Evolutionary conservation across 2,888 invertebrate species (phyloP).

Genomic region (Amphipyra berbera): DNA sequence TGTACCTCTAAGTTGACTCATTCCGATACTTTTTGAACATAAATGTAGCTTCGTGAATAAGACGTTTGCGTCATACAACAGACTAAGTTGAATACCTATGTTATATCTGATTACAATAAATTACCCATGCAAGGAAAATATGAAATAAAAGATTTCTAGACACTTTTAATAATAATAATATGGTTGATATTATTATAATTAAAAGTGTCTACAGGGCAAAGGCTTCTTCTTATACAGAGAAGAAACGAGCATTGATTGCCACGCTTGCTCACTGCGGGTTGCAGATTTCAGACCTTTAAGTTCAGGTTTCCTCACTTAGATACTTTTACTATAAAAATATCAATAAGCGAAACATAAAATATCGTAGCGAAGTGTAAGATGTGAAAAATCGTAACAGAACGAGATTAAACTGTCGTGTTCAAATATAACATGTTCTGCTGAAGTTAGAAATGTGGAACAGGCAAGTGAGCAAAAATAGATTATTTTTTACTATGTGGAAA

Average conservation of each 20-base stretch:
- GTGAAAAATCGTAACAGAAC: constrained; percentile 43
- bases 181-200: too few relatives aligned
- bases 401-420: constrained; percentile 51
- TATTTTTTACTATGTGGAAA: neutral
- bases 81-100: neutral
- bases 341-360: constrained; percentile 25
- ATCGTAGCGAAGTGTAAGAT: constrained; percentile 26
- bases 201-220: neutral
- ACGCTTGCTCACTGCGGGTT: too few relatives aligned
- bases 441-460: constrained; percentile 30
- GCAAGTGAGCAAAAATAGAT: constrained; percentile 22
- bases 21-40: constrained; percentile 45
- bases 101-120: neutral
- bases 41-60: constrained; percentile 28
- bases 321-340: constrained; percentile 3
- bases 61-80: constrained; percentile 21
- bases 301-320: too few relatives aligned
- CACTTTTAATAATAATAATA: too few relatives aligned
- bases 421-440: constrained; percentile 43
- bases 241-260: too few relatives aligned
- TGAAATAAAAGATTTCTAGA: neutral
- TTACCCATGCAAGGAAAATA: neutral
- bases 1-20: constrained; percentile 53
- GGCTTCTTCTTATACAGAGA: too few relatives aligned
- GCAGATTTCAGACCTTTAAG: neutral